phyloP scores from a whole-genome alignment of 2,113 vertebrate genomes.

The Lanius collurio region DNA sequence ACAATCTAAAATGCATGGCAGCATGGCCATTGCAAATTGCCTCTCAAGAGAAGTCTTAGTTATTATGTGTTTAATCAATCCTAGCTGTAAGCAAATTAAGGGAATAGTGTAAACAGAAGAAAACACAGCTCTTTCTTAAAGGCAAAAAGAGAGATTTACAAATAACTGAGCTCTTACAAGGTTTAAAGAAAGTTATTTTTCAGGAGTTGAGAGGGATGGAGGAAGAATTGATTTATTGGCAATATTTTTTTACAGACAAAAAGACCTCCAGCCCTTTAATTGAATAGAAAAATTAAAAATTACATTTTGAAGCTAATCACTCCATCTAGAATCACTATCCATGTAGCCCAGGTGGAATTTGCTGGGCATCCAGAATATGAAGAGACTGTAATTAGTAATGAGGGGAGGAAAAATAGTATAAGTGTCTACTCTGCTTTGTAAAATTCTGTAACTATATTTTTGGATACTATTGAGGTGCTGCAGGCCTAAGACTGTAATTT shows the following conservation, averaged over 20 bases:
- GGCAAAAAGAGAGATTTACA: constrained; percentile 18
- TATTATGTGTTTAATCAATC: constrained; percentile 67
- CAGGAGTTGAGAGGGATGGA: background rate
- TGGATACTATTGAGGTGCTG: background rate
- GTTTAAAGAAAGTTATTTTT: background rate
- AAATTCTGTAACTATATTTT: background rate
- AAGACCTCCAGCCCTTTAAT: background rate
- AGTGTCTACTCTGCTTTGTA: background rate
- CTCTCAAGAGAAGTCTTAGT: constrained; percentile 41
- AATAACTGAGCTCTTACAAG: background rate
- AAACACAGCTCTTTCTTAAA: constrained; percentile 20
- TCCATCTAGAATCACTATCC: background rate
- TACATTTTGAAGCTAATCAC: background rate
- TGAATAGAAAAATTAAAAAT: background rate
- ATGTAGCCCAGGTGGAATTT: background rate
- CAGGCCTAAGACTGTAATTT: background rate
- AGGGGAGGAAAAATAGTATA: background rate
- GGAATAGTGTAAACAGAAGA: constrained; percentile 9
- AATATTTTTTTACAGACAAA: background rate
- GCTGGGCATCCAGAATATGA: background rate
- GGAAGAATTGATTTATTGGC: background rate
- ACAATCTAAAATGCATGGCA: constrained; percentile 54
- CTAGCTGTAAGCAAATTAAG: constrained; percentile 51
- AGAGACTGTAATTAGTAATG: background rate
- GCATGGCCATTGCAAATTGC: constrained; percentile 49